phyloP scores from a whole-genome alignment of 2,888 invertebrate species.

The Andrena fulva region DNA sequence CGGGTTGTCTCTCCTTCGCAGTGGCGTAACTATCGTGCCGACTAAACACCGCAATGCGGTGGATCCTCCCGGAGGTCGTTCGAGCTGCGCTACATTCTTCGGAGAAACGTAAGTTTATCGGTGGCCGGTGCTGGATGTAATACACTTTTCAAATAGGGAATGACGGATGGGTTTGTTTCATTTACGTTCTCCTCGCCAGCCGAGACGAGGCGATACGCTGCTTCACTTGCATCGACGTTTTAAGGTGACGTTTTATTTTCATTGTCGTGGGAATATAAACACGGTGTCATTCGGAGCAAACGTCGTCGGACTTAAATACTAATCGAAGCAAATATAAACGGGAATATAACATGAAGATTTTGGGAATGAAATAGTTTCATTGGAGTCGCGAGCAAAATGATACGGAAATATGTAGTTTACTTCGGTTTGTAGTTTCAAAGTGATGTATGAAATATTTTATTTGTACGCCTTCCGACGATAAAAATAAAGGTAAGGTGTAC shows the following conservation, averaged over 20 bases:
- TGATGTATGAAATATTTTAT: background rate
- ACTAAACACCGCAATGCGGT: slow-evolving; percentile 69
- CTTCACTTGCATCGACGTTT: background rate
- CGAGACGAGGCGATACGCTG: background rate
- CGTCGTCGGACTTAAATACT: background rate
- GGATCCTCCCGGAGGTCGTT: slow-evolving; percentile 55
- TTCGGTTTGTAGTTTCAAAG: background rate
- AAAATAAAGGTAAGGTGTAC: background rate
- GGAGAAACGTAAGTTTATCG: slow-evolving; percentile 33
- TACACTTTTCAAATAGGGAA: slow-evolving; percentile 5
- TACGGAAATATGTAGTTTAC: background rate
- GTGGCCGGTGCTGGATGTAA: slow-evolving; percentile 2
- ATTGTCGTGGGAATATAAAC: background rate
- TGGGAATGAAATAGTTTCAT: background rate
- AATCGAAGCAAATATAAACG: background rate
- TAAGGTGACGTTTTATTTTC: background rate
- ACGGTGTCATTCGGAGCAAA: background rate
- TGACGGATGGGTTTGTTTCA: background rate
- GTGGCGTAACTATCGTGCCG: slow-evolving; percentile 64
- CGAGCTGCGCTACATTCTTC: slow-evolving; percentile 31
- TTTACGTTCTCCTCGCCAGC: background rate
- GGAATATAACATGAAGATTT: background rate
- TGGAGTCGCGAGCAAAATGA: background rate
- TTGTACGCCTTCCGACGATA: background rate
- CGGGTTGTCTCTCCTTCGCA: slow-evolving; percentile 55